These are phyloP conservation scores for Catamblyrhynchus diadema DNA, from an alignment of 2,797 vertebrate species.

Conservation along the genomic window DNA sequence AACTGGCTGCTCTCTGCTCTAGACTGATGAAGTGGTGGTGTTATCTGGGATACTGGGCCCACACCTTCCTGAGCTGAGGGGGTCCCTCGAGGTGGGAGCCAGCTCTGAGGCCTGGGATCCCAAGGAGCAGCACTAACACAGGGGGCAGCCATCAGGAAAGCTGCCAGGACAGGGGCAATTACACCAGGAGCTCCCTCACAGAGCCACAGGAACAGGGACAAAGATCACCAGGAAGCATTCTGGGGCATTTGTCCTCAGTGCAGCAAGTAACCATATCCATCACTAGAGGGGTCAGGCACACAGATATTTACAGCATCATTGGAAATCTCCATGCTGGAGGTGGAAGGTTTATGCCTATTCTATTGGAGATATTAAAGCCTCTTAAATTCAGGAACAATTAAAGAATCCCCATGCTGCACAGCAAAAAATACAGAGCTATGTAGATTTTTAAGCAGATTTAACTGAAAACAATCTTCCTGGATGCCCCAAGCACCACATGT, in stretches of 20 bases:
- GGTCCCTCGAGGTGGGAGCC: background rate
- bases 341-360: background rate
- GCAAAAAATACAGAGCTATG: background rate
- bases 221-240: background rate
- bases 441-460: background rate
- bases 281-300: background rate
- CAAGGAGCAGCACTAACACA: background rate
- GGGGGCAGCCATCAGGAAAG: accelerated
- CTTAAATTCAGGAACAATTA: background rate
- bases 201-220: background rate
- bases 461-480: background rate
- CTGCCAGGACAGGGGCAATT: accelerated
- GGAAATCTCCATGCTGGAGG: background rate
- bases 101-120: background rate
- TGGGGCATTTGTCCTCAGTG: accelerated
- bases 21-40: background rate
- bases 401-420: background rate
- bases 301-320: accelerated
- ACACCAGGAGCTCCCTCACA: background rate
- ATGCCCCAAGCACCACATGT: background rate
- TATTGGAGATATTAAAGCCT: background rate
- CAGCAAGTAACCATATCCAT: accelerated
- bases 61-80: background rate
- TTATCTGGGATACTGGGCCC: background rate
- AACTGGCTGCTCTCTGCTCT: background rate